These are phyloP conservation scores for Diplodus puntazzo DNA, from an alignment of 2,797 vertebrate species.

Conservation along the genomic window DNA sequence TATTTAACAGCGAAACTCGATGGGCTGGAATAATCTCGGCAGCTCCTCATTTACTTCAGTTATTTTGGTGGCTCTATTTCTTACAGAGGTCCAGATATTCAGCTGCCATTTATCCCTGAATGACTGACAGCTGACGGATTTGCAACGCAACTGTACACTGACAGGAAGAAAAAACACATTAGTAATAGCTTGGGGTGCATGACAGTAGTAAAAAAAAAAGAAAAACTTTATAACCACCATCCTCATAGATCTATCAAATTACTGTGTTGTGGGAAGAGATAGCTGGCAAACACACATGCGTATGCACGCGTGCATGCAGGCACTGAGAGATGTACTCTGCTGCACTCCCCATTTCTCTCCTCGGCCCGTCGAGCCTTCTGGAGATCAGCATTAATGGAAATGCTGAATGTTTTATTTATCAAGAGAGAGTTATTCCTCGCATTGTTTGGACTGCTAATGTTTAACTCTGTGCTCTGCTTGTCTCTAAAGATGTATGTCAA, in stretches of 20 bases:
- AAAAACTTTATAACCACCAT: constrained; percentile 6
- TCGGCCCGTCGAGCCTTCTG: constrained; percentile 10
- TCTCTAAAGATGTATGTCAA: constrained; percentile 34
- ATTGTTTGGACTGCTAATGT: constrained; percentile 55
- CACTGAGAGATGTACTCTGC: constrained; percentile 33
- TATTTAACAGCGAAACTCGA: constrained; percentile 31
- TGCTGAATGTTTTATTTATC: constrained; percentile 62
- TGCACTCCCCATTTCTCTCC: constrained; percentile 38
- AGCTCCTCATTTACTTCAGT: constrained; percentile 38
- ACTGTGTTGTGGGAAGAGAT: constrained; percentile 31
- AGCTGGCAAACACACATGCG: background rate
- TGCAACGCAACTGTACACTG: background rate
- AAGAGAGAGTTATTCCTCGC: constrained; percentile 2
- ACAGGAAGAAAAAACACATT: background rate
- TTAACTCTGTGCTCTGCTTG: constrained; percentile 14
- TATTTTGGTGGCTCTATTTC: constrained; percentile 36
- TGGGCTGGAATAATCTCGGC: constrained; percentile 48
- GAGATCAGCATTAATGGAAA: constrained; percentile 46
- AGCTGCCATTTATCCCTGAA: constrained; percentile 35
- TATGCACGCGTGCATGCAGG: background rate
- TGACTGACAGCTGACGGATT: constrained; percentile 52
- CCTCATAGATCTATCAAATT: constrained; percentile 42
- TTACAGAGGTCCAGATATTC: constrained; percentile 15
- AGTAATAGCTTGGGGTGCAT: constrained; percentile 20
- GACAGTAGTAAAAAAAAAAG: constrained; percentile 4